These are phyloP conservation scores for Gymnothorax javanicus DNA, from an alignment of 2,797 vertebrate species.

Conservation along the genomic window DNA sequence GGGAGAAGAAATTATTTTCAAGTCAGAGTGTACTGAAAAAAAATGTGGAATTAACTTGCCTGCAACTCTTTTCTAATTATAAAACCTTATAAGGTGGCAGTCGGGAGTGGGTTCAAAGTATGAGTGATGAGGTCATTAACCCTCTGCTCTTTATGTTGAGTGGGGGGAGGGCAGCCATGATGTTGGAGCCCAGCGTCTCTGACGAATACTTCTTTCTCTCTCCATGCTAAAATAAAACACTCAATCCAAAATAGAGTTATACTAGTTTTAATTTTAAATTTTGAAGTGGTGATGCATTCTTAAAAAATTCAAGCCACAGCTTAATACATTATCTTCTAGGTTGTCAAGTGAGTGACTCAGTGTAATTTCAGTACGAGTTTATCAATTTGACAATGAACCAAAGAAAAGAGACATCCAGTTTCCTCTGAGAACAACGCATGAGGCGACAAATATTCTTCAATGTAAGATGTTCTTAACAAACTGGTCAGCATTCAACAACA, in stretches of 20 bases:
- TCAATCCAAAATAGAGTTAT: not conserved
- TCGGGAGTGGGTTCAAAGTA: not conserved
- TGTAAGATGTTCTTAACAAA: too few species aligned
- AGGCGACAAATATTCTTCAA: too few species aligned
- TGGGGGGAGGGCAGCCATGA: not conserved
- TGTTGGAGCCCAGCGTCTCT: not conserved
- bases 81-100: not conserved
- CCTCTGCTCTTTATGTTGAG: not conserved
- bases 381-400: too few species aligned
- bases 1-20: not conserved
- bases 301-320: too few species aligned
- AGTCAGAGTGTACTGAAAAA: not conserved
- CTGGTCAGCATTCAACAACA: too few species aligned
- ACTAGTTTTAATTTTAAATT: not conserved
- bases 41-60: not conserved
- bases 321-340: too few species aligned
- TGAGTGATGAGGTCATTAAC: not conserved
- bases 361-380: too few species aligned
- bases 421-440: too few species aligned
- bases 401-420: too few species aligned
- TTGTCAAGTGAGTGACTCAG: too few species aligned
- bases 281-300: too few species aligned
- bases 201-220: not conserved
- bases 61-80: not conserved
- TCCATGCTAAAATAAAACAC: not conserved